Evolutionary conservation across 2,797 vertebrate species (phyloP).

Genomic region (Heterohyrax brucei): DNA sequence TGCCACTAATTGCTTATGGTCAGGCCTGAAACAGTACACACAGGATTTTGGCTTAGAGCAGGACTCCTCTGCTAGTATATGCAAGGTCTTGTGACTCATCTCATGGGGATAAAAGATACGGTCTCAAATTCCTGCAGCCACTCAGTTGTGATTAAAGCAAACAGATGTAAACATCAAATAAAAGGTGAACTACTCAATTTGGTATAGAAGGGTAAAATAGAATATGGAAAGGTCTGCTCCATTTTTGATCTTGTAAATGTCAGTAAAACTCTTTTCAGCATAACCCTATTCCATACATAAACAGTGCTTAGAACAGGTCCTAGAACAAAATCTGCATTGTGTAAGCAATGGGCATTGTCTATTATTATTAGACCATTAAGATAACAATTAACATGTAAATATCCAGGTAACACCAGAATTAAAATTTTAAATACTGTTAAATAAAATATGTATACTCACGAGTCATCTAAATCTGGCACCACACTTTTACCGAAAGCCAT

Average conservation of each 20-base stretch:
- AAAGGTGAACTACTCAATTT: not conserved
- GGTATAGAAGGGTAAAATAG: not conserved
- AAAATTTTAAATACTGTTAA: not conserved
- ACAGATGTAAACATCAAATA: not conserved
- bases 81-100: not conserved
- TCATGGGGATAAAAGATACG: not conserved
- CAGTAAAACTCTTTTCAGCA: not conserved
- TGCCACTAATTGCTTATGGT: not conserved
- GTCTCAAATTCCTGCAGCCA: not conserved
- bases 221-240: not conserved
- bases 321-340: not conserved
- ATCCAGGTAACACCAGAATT: not conserved
- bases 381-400: not conserved
- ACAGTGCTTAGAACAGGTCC: not conserved
- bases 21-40: not conserved
- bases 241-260: not conserved
- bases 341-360: not conserved
- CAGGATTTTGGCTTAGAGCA: not conserved
- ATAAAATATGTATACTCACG: constrained; percentile 89
- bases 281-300: not conserved
- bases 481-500: constrained; percentile 86
- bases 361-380: not conserved
- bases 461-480: constrained; percentile 92
- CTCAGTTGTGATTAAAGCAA: not conserved
- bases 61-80: not conserved